Percentiles rank a stretch among this genome's conserved stretches.
Evolutionary conservation across 1,140 invertebrate genomes (phyloP).

Genomic region (Macrobrachium rosenbergii): DNA sequence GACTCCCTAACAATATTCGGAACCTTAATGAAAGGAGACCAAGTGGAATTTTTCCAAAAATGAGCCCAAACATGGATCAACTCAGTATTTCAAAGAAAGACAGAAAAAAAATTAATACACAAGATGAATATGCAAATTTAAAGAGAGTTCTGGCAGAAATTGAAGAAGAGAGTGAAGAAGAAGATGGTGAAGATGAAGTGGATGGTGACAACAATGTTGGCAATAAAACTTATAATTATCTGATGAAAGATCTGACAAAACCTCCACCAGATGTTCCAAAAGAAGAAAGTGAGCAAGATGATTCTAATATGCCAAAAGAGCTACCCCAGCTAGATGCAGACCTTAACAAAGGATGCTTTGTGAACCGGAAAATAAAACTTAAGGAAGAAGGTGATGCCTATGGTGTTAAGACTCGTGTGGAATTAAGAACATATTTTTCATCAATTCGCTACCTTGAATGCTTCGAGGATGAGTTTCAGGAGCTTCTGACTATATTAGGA

Average conservation of each 20-base stretch:
- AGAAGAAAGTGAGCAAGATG: not conserved
- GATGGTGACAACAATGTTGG: not conserved
- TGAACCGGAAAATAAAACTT: conserved; percentile 53
- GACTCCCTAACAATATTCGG: not conserved
- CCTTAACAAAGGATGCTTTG: conserved; percentile 53
- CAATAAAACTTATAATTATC: not conserved
- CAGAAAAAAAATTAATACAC: conserved; percentile 1
- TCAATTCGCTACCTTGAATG: conserved; percentile 53
- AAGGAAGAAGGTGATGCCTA: conserved; percentile 36
- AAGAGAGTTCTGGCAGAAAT: conserved; percentile 35
- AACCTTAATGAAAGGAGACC: conserved; percentile 38
- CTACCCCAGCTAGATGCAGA: not conserved
- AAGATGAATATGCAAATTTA: conserved; percentile 11
- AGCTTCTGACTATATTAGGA: conserved; percentile 40
- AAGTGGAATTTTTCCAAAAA: conserved; percentile 55
- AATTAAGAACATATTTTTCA: conserved; percentile 55
- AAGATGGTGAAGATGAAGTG: conserved; percentile 33
- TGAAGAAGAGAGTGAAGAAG: conserved; percentile 54
- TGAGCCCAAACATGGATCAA: conserved; percentile 45
- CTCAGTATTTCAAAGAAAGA: conserved; percentile 28
- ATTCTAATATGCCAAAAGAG: too few relatives aligned
- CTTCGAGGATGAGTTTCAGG: conserved; percentile 61
- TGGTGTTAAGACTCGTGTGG: conserved; percentile 28
- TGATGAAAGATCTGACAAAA: not conserved
- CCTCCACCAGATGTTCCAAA: too few relatives aligned